Percentiles rank a stretch among this genome's conserved stretches.
Conservation (phyloP, 2,113 vertebrate genomes). For the Salvelinus namaycush region DNA sequence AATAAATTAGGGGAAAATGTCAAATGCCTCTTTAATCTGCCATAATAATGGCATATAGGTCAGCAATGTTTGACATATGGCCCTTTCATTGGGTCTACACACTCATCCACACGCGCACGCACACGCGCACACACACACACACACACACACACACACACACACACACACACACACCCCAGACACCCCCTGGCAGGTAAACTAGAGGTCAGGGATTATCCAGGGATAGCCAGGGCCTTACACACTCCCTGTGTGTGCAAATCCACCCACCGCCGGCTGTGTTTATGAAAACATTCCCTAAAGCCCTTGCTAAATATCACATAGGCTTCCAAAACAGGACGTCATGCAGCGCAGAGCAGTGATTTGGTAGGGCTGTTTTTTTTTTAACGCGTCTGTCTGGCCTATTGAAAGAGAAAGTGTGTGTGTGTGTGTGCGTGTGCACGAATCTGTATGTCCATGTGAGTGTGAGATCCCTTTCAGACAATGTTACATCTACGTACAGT, state of each 20-base stretch:
- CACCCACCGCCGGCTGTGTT: constrained; percentile 39
- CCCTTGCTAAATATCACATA: constrained; percentile 45
- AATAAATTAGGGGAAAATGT: constrained; percentile 29
- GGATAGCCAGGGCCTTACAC: constrained; percentile 50
- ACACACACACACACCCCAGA: too few species aligned
- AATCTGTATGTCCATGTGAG: background rate
- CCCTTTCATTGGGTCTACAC: constrained; percentile 11
- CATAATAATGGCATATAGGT: constrained; percentile 45
- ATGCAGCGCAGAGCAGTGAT: constrained; percentile 27
- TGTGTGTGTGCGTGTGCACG: background rate
- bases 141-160: too few species aligned
- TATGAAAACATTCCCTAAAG: constrained; percentile 57
- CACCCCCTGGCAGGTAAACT: constrained; percentile 44
- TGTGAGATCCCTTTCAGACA: constrained; percentile 1
- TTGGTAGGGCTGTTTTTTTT: constrained; percentile 27
- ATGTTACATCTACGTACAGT: background rate
- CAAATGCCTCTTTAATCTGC: constrained; percentile 45
- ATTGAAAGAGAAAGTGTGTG: background rate
- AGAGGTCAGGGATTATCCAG: constrained; percentile 60
- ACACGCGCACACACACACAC: too few species aligned
- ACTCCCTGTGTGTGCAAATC: constrained; percentile 18
- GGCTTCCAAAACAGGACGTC: constrained; percentile 36
- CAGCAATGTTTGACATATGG: constrained; percentile 38
- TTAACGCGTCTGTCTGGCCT: background rate
- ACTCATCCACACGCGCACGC: too few species aligned